phyloP scores from a whole-genome alignment of 1,140 invertebrate genomes.

The Laupala kohalensis region DNA sequence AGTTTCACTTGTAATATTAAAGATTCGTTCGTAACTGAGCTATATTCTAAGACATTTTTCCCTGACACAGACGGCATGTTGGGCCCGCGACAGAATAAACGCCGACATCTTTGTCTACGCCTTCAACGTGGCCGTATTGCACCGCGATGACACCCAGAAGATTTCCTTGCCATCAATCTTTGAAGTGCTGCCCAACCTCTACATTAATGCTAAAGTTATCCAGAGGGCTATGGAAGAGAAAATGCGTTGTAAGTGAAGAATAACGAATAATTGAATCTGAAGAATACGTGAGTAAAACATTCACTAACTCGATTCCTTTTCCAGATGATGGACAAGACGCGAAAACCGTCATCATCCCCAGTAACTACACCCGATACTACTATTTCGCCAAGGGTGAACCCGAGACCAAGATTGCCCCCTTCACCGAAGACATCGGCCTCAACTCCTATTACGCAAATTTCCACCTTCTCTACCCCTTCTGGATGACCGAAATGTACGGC shows the following conservation, averaged over 20 bases:
- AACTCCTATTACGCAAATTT: slow-evolving; percentile 54
- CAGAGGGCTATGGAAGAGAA: slow-evolving; percentile 35
- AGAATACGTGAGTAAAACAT: no score
- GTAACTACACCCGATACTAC: slow-evolving; percentile 22
- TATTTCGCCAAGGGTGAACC: slow-evolving; percentile 34
- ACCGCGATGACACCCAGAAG: slow-evolving; percentile 41
- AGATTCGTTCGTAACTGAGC: no score
- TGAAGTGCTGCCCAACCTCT: slow-evolving; percentile 49
- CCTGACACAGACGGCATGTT: slow-evolving; percentile 49
- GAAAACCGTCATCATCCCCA: slow-evolving; percentile 3
- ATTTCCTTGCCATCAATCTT: slow-evolving; percentile 48
- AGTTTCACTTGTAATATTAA: no score
- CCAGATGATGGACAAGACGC: background rate
- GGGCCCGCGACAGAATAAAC: slow-evolving; percentile 46
- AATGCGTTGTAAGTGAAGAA: background rate
- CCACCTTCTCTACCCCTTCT: slow-evolving; percentile 46
- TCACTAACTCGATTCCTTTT: background rate
- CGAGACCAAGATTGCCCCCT: slow-evolving; percentile 53
- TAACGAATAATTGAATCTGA: no score
- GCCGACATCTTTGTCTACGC: slow-evolving; percentile 46
- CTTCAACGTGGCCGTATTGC: slow-evolving; percentile 40
- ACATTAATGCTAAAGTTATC: slow-evolving; percentile 43
- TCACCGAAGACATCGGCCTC: slow-evolving; percentile 55
- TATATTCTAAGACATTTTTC: no score
- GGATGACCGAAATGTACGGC: slow-evolving; percentile 38